A percentile compares a stretch with the other conserved stretches of the same genome.
Conservation (phyloP, 2,888 invertebrate genomes). For the Lithophane socia region DNA sequence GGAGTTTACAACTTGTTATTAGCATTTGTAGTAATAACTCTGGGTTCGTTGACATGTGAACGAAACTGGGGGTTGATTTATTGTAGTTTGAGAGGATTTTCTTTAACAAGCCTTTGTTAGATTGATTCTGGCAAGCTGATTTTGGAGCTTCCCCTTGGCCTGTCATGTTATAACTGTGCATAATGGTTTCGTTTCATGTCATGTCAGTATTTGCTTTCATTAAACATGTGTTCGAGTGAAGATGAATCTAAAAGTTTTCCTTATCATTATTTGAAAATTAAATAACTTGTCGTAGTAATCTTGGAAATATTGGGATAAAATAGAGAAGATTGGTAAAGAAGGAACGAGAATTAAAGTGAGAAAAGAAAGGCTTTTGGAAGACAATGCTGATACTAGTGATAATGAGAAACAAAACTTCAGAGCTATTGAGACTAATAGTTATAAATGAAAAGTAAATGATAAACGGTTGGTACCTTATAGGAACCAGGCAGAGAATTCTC, state of each 20-base stretch:
- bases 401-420: background rate
- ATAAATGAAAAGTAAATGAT: background rate
- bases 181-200: no score
- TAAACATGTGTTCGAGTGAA: background rate
- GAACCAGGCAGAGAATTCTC: background rate
- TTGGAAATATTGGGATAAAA: no score
- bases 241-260: background rate
- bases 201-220: background rate
- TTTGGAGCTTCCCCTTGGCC: no score
- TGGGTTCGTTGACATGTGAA: conserved; percentile 29
- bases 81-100: background rate
- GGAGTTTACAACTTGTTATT: conserved; percentile 44
- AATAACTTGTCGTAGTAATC: no score
- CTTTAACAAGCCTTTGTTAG: background rate
- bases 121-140: no score
- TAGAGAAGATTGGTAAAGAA: no score
- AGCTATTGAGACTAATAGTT: background rate
- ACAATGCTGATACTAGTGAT: background rate
- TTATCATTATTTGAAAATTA: background rate
- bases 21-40: conserved; percentile 47
- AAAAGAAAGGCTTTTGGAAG: background rate
- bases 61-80: conserved; percentile 9
- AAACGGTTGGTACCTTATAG: background rate
- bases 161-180: no score
- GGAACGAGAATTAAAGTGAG: no score